Evolutionary conservation across 2,113 vertebrate species (phyloP).

Genomic region (Mustelus asterias): DNA sequence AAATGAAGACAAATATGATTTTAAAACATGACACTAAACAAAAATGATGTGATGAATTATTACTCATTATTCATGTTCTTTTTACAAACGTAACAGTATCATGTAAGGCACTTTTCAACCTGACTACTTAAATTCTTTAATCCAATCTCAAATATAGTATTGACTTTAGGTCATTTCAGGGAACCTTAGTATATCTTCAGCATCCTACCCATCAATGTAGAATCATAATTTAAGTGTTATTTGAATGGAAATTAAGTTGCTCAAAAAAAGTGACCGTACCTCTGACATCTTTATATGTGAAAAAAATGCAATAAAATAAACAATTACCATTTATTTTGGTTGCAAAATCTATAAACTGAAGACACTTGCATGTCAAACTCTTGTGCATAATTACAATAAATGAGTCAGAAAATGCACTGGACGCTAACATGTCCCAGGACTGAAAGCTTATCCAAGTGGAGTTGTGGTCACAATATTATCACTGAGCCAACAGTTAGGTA

Average conservation of each 20-base stretch:
- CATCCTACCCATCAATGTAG: background rate
- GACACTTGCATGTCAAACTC: background rate
- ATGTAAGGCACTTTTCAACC: background rate
- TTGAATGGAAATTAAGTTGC: background rate
- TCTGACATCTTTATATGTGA: background rate
- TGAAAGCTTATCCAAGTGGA: no score
- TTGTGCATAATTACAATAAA: background rate
- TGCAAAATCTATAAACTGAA: background rate
- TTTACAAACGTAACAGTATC: background rate
- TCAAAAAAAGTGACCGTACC: background rate
- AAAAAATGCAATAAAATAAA: background rate
- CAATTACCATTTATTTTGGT: background rate
- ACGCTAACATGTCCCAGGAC: no score
- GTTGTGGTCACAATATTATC: no score
- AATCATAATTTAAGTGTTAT: background rate
- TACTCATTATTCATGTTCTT: background rate
- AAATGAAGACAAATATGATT: background rate
- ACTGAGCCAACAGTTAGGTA: no score
- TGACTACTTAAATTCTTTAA: background rate
- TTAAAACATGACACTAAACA: background rate
- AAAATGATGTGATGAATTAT: background rate
- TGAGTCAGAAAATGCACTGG: background rate
- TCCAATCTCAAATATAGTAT: background rate
- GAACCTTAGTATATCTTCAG: background rate
- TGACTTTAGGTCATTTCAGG: background rate